Conservation (phyloP, 2,113 vertebrate genomes). For the Antennarius striatus region DNA sequence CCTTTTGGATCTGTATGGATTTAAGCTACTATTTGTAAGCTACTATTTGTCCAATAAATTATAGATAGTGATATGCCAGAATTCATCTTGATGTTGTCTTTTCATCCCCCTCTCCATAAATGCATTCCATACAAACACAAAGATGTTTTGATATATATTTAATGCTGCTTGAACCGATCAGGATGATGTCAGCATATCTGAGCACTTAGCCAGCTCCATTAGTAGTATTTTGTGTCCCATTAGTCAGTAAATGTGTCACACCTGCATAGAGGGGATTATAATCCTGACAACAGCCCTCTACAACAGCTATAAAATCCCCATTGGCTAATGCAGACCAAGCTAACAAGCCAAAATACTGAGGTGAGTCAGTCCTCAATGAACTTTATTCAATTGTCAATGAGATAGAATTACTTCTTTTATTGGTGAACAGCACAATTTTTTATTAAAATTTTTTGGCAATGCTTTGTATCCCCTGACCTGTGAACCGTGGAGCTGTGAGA, state of each 20-base stretch:
- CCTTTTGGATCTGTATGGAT: slow-evolving; percentile 57
- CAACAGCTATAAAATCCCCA: slow-evolving; percentile 71
- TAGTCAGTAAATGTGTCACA: slow-evolving; percentile 76
- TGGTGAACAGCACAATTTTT: slow-evolving; percentile 49
- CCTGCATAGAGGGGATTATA: slow-evolving; percentile 76
- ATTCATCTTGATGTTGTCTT: slow-evolving; percentile 44
- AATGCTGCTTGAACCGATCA: slow-evolving; percentile 52
- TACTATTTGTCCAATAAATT: slow-evolving; percentile 71
- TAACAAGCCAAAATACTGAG: slow-evolving; percentile 67
- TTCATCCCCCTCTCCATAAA: slow-evolving; percentile 35
- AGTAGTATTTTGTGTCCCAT: slow-evolving; percentile 70
- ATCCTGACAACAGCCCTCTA: slow-evolving; percentile 61
- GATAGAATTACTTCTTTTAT: slow-evolving; percentile 47
- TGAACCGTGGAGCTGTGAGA: slow-evolving; percentile 24
- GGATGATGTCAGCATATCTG: slow-evolving; percentile 58
- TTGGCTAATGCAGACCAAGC: slow-evolving; percentile 61
- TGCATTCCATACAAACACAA: slow-evolving; percentile 36
- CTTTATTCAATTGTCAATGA: slow-evolving; percentile 49
- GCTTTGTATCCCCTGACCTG: slow-evolving; percentile 28
- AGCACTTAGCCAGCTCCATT: slow-evolving; percentile 73
- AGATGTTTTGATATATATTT: slow-evolving; percentile 55
- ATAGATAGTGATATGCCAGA: slow-evolving; percentile 55
- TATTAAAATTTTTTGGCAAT: slow-evolving; percentile 26
- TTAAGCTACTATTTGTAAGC: slow-evolving; percentile 57
- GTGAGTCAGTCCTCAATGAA: slow-evolving; percentile 57